A percentile compares a stretch with the other conserved stretches of the same genome.
Evolutionary conservation across 2,888 invertebrate genomes (phyloP).

Genomic region (Ennomos fuscantarius): DNA sequence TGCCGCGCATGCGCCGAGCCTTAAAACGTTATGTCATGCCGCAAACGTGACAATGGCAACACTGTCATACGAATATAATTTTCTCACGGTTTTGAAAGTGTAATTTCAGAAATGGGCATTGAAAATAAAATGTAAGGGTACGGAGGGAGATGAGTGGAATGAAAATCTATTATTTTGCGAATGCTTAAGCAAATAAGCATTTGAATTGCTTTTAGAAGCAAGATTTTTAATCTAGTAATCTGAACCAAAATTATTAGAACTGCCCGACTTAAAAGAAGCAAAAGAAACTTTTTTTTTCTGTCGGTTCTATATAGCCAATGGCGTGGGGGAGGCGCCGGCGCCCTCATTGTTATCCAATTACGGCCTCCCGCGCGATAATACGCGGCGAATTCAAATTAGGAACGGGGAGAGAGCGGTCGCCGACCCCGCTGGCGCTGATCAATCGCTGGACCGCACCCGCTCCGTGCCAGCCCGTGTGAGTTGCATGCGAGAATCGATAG

Average conservation of each 20-base stretch:
- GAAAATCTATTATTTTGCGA: constrained; percentile 30
- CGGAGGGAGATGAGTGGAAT: constrained; percentile 33
- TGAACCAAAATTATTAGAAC: neutral
- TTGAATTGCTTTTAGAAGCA: constrained; percentile 2
- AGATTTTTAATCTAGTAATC: too few species aligned
- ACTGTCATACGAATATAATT: constrained; percentile 51
- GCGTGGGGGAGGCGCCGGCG: constrained; percentile 71
- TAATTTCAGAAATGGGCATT: constrained; percentile 42
- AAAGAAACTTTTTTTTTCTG: constrained; percentile 46
- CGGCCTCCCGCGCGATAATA: constrained; percentile 81
- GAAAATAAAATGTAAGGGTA: constrained; percentile 40
- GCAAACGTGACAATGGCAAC: constrained; percentile 56
- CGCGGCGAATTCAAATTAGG: constrained; percentile 84
- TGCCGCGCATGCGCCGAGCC: constrained; percentile 71
- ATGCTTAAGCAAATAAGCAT: constrained; percentile 5
- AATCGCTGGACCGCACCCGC: constrained; percentile 74
- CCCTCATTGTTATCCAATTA: constrained; percentile 85
- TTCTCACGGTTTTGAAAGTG: constrained; percentile 49
- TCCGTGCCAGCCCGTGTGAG: constrained; percentile 13
- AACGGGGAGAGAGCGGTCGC: constrained; percentile 79
- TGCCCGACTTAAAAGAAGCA: constrained; percentile 24
- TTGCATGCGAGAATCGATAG: constrained; percentile 29
- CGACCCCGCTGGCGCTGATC: constrained; percentile 73
- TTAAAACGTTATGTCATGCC: constrained; percentile 46
- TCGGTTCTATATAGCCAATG: constrained; percentile 53